phyloP scores from a whole-genome alignment of 2,113 vertebrate species.

The Ranitomeya variabilis region DNA sequence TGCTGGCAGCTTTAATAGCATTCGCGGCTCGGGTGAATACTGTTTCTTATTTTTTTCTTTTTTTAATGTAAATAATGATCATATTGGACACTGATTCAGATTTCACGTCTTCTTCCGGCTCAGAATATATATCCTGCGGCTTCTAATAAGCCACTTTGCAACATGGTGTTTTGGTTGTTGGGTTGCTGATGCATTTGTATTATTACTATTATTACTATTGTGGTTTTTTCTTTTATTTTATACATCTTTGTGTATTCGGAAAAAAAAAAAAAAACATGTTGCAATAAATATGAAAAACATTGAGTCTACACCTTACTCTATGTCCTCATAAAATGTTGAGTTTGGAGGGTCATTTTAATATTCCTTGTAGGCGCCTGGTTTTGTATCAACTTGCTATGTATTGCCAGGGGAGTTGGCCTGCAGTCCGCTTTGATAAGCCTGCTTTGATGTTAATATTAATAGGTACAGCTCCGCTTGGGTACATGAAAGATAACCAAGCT shows the following conservation, averaged over 20 bases:
- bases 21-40: slow-evolving; percentile 28
- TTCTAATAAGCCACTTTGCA: background rate
- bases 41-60: slow-evolving; percentile 35
- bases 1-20: slow-evolving; percentile 40
- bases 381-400: background rate
- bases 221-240: background rate
- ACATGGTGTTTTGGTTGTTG: background rate
- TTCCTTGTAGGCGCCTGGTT: background rate
- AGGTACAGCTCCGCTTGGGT: background rate
- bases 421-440: background rate
- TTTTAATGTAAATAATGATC: slow-evolving; percentile 59
- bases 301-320: background rate
- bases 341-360: background rate
- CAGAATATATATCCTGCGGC: background rate
- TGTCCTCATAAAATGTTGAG: background rate
- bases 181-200: background rate
- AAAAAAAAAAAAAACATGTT: no score
- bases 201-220: background rate
- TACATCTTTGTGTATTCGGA: background rate
- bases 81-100: slow-evolving; percentile 49
- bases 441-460: slow-evolving; percentile 20
- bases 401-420: background rate
- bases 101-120: slow-evolving; percentile 39
- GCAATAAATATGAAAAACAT: no score
- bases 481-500: background rate